Evolutionary conservation across 2,797 vertebrate genomes (phyloP), one percentile per base, ranked within the genome.

Genomic region (Ispidina lecontei): DNA sequence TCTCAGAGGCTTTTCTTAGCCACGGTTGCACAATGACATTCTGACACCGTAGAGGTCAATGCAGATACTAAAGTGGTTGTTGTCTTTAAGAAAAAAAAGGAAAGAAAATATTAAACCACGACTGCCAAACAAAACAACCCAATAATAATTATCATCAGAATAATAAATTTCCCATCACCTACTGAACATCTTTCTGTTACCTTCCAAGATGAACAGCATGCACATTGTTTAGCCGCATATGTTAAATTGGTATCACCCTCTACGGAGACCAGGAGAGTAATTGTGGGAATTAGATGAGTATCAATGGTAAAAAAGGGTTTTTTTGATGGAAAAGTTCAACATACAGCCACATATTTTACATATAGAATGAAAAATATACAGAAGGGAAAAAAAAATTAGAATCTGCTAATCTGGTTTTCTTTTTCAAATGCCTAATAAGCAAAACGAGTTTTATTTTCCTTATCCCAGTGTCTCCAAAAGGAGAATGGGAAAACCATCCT

Each of bases 31-130:
- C 55, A 92, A 94, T 95, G 95, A 96, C 96, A 97, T 95, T 95
- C 95, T 97, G 97, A 97, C 97, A 97, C 97, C 96, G 95, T 87
- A 96, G 95, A 98, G 97, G 96, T 97, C 97, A 97, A 96, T 89
- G 96, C 96, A 96, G 97, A 95, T 94, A 80, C 93, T 86, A 76
- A 95, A 95, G 90, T 92, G 92, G 90, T 90, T 89, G 84, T 94
- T 52, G 10, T 51, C 94, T 96, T 96, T 74, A 93, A 84, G 86
- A 79, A 85, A 78, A 94, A 95, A 91, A 95, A 83, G 55, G 81
- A 91, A 64, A 82, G 73, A 73, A 85, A 92, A 96, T 94, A 96
- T 90, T 93, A 94, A 96, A 84, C 65, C 79, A 88, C 76, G 93
- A 87, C 93, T 92, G 85, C 49, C 93, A 87, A 39, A 95, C 14